Evolutionary conservation across 2,113 vertebrate species (phyloP).

Genomic region (Vanacampus margaritifer): DNA sequence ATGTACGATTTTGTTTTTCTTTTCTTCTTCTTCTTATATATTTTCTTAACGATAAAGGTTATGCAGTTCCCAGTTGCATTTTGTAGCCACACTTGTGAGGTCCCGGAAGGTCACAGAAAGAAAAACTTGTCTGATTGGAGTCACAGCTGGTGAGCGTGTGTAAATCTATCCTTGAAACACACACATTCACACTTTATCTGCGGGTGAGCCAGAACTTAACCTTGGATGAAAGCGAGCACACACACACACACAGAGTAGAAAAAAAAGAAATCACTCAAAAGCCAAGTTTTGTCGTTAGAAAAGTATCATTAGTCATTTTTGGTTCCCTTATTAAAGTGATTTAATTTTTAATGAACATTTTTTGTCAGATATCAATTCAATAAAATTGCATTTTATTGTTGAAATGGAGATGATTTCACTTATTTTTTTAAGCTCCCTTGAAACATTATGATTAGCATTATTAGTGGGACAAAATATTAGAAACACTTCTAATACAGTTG

Average conservation of each 20-base stretch:
- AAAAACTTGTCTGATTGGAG: conserved; percentile 35
- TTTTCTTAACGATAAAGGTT: background rate
- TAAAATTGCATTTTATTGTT: background rate
- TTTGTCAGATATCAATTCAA: background rate
- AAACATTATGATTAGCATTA: background rate
- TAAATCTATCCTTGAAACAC: conserved; percentile 35
- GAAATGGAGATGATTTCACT: background rate
- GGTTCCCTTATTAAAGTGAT: background rate
- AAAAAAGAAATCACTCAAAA: background rate
- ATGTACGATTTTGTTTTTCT: background rate
- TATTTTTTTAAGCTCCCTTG: background rate
- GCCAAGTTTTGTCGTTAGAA: background rate
- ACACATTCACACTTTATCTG: conserved; percentile 28
- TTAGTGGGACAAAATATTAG: background rate
- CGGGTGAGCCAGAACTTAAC: conserved; percentile 48
- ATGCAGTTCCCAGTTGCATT: background rate
- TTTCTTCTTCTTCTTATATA: background rate
- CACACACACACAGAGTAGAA: background rate
- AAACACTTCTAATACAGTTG: background rate
- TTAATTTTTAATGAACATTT: background rate
- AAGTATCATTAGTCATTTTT: background rate
- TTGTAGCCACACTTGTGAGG: background rate
- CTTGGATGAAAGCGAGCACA: conserved; percentile 34
- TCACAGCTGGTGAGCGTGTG: conserved; percentile 41
- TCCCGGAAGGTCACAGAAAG: conserved; percentile 7